These are phyloP conservation scores for Hyalella azteca DNA, from an alignment of 2,888 invertebrate species.

Conservation along the genomic window DNA sequence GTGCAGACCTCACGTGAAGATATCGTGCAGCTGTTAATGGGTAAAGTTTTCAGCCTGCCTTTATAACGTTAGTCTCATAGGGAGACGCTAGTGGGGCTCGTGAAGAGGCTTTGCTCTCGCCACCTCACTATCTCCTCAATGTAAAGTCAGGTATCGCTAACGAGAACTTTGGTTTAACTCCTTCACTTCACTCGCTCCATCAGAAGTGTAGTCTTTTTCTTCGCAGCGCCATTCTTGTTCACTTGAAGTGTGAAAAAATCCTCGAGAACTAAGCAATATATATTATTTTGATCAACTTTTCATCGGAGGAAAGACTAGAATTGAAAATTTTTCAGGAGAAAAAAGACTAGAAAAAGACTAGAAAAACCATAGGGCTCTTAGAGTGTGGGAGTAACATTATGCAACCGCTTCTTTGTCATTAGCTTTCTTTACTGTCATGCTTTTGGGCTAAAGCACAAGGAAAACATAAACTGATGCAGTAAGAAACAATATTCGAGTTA, in stretches of 20 bases:
- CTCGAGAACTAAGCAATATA: not conserved
- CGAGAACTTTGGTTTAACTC: not conserved
- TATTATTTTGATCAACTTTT: constrained; percentile 11
- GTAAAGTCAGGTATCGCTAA: not conserved
- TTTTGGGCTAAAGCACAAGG: too few relatives aligned
- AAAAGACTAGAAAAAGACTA: too few relatives aligned
- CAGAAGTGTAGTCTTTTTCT: not conserved
- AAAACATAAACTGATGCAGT: too few relatives aligned
- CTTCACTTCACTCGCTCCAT: not conserved
- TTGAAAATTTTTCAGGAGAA: too few relatives aligned
- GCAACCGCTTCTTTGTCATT: too few relatives aligned
- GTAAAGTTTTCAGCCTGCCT: not conserved
- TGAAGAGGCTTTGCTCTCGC: not conserved
- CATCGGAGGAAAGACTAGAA: not conserved
- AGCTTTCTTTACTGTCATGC: too few relatives aligned
- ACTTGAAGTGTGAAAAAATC: not conserved
- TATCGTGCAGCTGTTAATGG: not conserved
- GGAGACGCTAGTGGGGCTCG: not conserved
- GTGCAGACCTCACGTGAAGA: not conserved
- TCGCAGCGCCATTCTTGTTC: not conserved
- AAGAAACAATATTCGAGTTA: too few relatives aligned
- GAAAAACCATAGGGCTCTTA: too few relatives aligned
- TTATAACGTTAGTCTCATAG: constrained; percentile 9
- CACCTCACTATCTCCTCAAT: not conserved
- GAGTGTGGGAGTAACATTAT: too few relatives aligned